Base-by-base conservation (phyloP, 1,140 invertebrate species). In the Micrasema longulum region DNA sequence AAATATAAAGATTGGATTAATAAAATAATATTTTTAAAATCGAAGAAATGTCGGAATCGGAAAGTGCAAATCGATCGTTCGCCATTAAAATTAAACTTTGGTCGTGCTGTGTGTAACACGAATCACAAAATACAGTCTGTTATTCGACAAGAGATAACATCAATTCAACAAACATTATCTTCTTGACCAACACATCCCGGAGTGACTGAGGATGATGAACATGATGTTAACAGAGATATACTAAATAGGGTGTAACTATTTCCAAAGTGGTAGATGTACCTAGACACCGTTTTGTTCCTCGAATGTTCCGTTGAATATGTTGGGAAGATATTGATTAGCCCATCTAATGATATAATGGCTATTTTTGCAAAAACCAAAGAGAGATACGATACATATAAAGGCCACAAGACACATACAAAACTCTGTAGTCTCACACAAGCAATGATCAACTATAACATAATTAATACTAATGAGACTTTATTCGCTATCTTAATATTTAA, bases 1-100 rank as follows among this genome's bases (percentile, higher is more conserved):
- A 65, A 64, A 53, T 62, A 36, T 7, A 63, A 69, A 35, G 20
- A 67, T 69, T 41, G 26, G 69, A 60, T 68, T 63, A 65, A 57
- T 70, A 70, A 38, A 45, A 52, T 55, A 16, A 55, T 43, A 52
- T 52, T 14, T n/a, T 41, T 36, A 47, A 62, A 45, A 36, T 62
- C 48, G 45, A 52, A 38, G 41, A 65, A 35, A 71, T 26, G 62
- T 75, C 74, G 74, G 48, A 72, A 69, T 72, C 70, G 70, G 70
- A 75, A 72, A 72, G 47, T 72, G 74, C 74, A 70, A 72, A 55
- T 76, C 74, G 74, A 55, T 76, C 74, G 74, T 73, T 76, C 74
- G 74, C 72, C 35, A 50, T 64, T 47, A 75, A 73, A 73, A 43
- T 57, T 73, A 76, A 66, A 62, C 74, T 76, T 73, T 76, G 74